Base-by-base conservation (phyloP, 2,888 invertebrate genomes). In the Ochlodes sylvanus region DNA sequence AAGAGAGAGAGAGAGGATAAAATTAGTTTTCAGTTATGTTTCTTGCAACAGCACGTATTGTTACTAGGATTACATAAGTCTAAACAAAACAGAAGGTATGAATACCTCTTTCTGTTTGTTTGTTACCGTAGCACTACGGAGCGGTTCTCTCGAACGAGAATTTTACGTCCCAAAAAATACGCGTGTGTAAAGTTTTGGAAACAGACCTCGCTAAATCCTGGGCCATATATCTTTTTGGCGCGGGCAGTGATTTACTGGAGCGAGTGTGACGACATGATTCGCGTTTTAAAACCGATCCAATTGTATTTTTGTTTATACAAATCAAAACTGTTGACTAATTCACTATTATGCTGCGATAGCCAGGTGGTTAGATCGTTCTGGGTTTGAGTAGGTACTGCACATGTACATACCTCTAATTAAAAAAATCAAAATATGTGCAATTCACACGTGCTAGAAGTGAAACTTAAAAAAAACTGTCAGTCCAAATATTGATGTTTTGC, bases 181-280 rank as follows among this genome's bases (percentile, higher is more conserved):
- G 38, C 41, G 34, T 50, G 61, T 50, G 47, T 60, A 61, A 27
- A 50, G 47, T 50, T 61, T 17, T 50, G 44, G 17, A 34, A 14
- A 62, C 34, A 47, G 34, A 38, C 9, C 38, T 32, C 62, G 52
- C 12, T 9, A 38, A 62, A 54, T 27, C 54, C 63, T 12, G 34
- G 27, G 19, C 52, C 52, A 21, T 41, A 63, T 63, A 63, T 63
- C 54, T 63, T 14, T 50, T 54, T 54, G 54, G 41, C 52, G 38
- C 27, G 21, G 47, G 47, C 61, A 56, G 67, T 68, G 67, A 62
- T 61, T 61, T 67, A 60, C 56, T 55, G 44, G n/a, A 38, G 55
- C 61, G 55, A 44, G 47, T 62, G 67, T 21, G 54, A 54, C 54
- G 63, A 63, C 63, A 54, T 15, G 54, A 62, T 62, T 17, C 61